Evolutionary conservation across 1,140 invertebrate species (phyloP).

Genomic region (Drosophila ironensis): DNA sequence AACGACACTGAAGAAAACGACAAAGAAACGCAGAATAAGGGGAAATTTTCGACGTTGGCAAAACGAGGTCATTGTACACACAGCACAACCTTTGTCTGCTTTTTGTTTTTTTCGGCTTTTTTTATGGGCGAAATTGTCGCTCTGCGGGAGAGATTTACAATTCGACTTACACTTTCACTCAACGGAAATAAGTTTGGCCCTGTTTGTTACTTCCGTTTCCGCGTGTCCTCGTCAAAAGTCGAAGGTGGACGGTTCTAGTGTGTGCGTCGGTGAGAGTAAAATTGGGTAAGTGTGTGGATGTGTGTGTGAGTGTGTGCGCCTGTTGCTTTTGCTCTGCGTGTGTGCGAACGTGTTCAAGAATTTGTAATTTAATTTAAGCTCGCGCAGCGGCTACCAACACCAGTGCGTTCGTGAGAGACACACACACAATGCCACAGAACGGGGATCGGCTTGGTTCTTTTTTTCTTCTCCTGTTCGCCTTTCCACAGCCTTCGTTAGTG

Average conservation of each 20-base stretch:
- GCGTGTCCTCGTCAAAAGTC: constrained; percentile 41
- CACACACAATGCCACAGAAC: constrained; percentile 12
- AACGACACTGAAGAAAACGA: constrained; percentile 5
- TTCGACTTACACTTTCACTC: constrained; percentile 69
- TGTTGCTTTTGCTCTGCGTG: constrained; percentile 29
- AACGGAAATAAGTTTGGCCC: constrained; percentile 46
- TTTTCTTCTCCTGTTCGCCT: too few species aligned
- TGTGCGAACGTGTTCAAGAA: constrained; percentile 30
- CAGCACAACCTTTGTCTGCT: constrained; percentile 6
- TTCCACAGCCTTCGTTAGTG: not conserved
- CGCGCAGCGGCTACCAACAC: constrained; percentile 13
- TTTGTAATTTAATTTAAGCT: constrained; percentile 62
- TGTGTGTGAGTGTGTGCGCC: constrained; percentile 13
- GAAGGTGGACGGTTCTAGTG: constrained; percentile 8
- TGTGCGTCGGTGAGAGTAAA: too few species aligned
- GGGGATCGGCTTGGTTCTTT: constrained; percentile 1
- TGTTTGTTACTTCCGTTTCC: constrained; percentile 46
- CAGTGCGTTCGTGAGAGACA: constrained; percentile 1
- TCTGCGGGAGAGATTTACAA: not conserved
- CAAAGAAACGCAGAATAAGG: constrained; percentile 61
- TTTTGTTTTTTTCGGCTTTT: not conserved
- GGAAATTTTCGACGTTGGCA: constrained; percentile 70
- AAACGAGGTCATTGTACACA: constrained; percentile 68
- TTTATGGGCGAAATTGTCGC: constrained; percentile 34
- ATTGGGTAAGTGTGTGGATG: not conserved